A percentile compares a stretch with the other conserved stretches of the same genome.
phyloP scores from a whole-genome alignment of 2,888 invertebrate species.

The Catotricha subobsoleta region DNA sequence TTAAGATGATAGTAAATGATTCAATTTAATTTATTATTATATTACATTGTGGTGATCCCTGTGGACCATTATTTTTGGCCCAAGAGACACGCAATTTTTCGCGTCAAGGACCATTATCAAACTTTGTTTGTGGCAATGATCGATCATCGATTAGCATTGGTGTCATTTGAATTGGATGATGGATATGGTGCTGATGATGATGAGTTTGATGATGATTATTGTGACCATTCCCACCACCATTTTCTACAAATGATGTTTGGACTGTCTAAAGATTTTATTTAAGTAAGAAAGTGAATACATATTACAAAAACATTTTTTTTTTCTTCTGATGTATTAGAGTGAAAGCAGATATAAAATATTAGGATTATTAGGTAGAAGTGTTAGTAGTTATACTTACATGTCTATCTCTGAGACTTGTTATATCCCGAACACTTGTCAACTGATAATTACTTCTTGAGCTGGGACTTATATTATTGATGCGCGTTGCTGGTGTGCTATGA shows the following conservation, averaged over 20 bases:
- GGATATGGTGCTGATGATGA: too few relatives aligned
- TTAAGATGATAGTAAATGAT: too few relatives aligned
- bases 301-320: not conserved
- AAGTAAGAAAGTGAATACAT: not conserved
- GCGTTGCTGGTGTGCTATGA: slow-evolving; percentile 15
- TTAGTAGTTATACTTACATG: slow-evolving; percentile 15
- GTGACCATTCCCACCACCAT: too few relatives aligned
- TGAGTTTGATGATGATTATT: too few relatives aligned
- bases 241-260: slow-evolving; percentile 17
- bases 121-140: slow-evolving; percentile 9
- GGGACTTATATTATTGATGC: slow-evolving; percentile 16
- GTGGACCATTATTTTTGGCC: slow-evolving; percentile 12
- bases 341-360: not conserved
- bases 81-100: slow-evolving; percentile 13
- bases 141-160: slow-evolving; percentile 8
- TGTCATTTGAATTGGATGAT: slow-evolving; percentile 9
- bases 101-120: slow-evolving; percentile 11
- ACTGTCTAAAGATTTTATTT: slow-evolving; percentile 15
- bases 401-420: slow-evolving; percentile 14
- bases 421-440: slow-evolving; percentile 16
- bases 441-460: slow-evolving; percentile 17
- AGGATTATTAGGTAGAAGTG: not conserved
- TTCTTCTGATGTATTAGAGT: not conserved
- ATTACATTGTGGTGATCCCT: too few relatives aligned
- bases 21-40: too few relatives aligned